Percentiles rank a stretch among this genome's conserved stretches.
These are phyloP conservation scores for Pseudococcus longispinus DNA, from an alignment of 2,888 invertebrate genomes.

Conservation along the genomic window DNA sequence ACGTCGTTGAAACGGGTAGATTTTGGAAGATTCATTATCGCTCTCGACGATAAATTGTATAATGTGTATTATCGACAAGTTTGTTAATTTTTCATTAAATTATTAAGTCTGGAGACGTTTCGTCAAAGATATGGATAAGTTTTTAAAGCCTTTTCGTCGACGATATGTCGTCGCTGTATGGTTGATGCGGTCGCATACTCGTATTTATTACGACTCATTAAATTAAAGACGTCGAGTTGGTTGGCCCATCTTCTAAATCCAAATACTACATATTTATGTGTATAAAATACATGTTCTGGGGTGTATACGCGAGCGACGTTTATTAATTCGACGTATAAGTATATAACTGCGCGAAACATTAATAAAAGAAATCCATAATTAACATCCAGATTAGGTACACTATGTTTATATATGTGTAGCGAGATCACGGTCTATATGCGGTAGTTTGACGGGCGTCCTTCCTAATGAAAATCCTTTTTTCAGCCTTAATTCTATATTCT, in stretches of 20 bases:
- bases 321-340: background rate
- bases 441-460: background rate
- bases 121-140: background rate
- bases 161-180: background rate
- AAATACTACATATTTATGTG: background rate
- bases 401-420: background rate
- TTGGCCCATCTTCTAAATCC: background rate
- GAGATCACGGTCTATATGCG: background rate
- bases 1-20: background rate
- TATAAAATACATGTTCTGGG: background rate
- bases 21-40: background rate
- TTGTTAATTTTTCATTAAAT: background rate
- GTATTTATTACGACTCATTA: background rate
- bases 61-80: background rate
- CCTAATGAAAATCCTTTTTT: constrained; percentile 20
- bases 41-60: background rate
- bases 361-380: constrained; percentile 35
- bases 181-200: background rate
- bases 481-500: constrained; percentile 24
- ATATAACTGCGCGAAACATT: background rate
- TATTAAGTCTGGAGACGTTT: background rate
- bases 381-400: background rate
- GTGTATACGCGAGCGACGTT: background rate
- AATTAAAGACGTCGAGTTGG: background rate
- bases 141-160: background rate